These are phyloP conservation scores for Meiosimyza platycephala DNA, from an alignment of 2,888 invertebrate genomes.

Conservation along the genomic window DNA sequence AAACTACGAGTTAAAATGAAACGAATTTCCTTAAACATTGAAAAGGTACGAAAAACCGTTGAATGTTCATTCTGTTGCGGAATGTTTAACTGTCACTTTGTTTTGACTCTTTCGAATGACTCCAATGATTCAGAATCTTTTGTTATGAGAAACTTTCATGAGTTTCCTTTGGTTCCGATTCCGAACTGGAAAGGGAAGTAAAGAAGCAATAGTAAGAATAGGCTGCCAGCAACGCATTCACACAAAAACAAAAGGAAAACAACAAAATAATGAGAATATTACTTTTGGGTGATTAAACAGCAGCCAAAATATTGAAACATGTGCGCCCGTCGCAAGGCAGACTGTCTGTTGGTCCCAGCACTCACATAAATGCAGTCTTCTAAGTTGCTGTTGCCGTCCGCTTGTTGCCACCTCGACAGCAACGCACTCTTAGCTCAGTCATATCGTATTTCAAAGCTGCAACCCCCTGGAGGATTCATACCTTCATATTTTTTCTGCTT, in stretches of 20 bases:
- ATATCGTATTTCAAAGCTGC: conserved; percentile 45
- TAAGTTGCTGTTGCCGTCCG: conserved; percentile 35
- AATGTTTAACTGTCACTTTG: neutral
- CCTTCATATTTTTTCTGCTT: neutral
- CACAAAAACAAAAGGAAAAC: neutral
- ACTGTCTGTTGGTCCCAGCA: neutral
- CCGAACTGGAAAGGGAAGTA: no score
- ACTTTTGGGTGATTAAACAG: conserved; percentile 58
- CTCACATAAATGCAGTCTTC: no score
- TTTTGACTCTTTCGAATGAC: conserved; percentile 14
- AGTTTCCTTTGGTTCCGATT: no score
- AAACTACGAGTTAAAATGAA: no score
- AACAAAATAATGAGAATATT: conserved; percentile 39
- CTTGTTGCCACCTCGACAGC: neutral
- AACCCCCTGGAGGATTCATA: conserved; percentile 8
- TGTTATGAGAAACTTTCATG: neutral
- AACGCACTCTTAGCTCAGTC: conserved; percentile 35
- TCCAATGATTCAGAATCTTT: conserved; percentile 10
- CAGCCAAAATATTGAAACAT: conserved; percentile 61
- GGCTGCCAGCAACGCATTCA: no score
- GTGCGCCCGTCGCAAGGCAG: conserved; percentile 42
- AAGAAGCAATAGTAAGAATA: no score
- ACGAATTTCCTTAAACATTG: no score
- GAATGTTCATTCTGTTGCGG: neutral
- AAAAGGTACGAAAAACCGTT: no score